Evolutionary conservation across 2,888 invertebrate species (phyloP).

Genomic region (Microplitis deprimator): DNA sequence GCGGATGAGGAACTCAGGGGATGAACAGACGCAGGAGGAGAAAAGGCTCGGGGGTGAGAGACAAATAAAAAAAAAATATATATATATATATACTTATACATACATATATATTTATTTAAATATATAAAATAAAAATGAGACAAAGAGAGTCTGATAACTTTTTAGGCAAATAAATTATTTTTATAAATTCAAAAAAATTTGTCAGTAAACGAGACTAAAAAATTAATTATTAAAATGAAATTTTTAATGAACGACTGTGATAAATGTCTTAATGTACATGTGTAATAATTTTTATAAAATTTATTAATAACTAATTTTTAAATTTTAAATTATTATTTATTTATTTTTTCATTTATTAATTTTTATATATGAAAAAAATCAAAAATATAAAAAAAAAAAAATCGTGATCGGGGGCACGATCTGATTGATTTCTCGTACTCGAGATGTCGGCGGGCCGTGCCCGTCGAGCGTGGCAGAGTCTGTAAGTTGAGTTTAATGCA

Average conservation of each 20-base stretch:
- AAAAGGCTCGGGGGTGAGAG: constrained; percentile 25
- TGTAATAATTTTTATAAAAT: background rate
- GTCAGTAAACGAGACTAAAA: background rate
- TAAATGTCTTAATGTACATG: constrained; percentile 10
- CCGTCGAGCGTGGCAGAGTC: constrained; percentile 66
- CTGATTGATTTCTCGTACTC: constrained; percentile 47
- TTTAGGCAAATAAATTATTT: constrained; percentile 35
- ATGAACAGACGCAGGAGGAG: constrained; percentile 27
- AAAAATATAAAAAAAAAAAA: constrained; percentile 39
- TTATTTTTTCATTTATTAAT: constrained; percentile 1
- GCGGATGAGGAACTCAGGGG: constrained; percentile 17
- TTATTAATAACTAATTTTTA: background rate
- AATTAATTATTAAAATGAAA: background rate
- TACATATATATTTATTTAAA: background rate
- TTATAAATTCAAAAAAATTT: constrained; percentile 21
- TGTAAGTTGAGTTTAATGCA: constrained; percentile 82
- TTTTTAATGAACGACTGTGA: constrained; percentile 4
- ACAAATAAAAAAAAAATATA: constrained; percentile 24
- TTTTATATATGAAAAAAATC: constrained; percentile 5
- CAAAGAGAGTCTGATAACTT: constrained; percentile 32
- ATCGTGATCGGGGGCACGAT: constrained; percentile 53
- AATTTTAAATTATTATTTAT: constrained; percentile 6
- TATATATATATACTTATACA: background rate
- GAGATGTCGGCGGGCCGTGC: constrained; percentile 45
- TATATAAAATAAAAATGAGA: constrained; percentile 8